Evolutionary conservation across 2,797 vertebrate species (phyloP).

Genomic region (Clarias fuscus): DNA sequence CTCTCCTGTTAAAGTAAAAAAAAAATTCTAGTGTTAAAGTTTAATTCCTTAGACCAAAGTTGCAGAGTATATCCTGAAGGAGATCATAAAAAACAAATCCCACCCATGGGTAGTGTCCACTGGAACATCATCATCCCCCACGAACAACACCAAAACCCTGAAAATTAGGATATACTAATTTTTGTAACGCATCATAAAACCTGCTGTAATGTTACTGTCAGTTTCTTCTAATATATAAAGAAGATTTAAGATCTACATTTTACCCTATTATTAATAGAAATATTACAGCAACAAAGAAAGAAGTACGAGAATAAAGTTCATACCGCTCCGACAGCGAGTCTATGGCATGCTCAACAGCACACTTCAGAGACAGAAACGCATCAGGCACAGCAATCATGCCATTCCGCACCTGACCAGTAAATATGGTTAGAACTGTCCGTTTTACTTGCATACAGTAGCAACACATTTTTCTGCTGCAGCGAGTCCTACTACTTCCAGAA

Average conservation of each 20-base stretch:
- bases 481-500: neutral
- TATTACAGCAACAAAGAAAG: neutral
- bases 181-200: neutral
- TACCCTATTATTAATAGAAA: neutral
- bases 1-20: constrained; percentile 59
- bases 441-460: neutral
- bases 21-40: neutral
- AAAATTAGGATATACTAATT: neutral
- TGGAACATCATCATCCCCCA: constrained; percentile 63
- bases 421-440: neutral
- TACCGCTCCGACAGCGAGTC: constrained; percentile 64
- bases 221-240: neutral
- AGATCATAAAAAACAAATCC: constrained; percentile 20
- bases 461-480: neutral
- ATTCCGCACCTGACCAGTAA: constrained; percentile 67
- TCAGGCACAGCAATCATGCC: constrained; percentile 70
- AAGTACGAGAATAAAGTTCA: neutral
- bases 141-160: constrained; percentile 73
- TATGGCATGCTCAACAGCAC: constrained; percentile 61
- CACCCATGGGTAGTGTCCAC: constrained; percentile 62
- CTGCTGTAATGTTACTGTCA: neutral
- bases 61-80: neutral
- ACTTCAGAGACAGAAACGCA: constrained; percentile 61
- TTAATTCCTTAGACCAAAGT: neutral
- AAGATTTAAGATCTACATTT: neutral